A percentile compares a stretch with the other conserved stretches of the same genome.
Conservation (phyloP, 2,113 vertebrate species). For the Neolamprologus falcicula region DNA sequence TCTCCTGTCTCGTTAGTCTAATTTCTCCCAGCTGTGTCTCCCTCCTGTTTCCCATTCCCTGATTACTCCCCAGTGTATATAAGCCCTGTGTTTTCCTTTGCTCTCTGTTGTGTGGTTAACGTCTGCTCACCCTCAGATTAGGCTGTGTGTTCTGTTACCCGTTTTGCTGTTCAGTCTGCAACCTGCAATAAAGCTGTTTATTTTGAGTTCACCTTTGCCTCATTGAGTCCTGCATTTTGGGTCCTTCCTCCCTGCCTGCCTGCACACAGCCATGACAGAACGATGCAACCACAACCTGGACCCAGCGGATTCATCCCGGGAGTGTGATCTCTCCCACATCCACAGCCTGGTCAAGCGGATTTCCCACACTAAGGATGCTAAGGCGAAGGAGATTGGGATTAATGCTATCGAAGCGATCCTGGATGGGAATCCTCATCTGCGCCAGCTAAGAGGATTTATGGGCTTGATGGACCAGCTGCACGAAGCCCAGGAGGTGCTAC, state of each 20-base stretch:
- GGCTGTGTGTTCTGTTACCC: rapidly evolving
- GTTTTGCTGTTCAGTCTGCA: not conserved
- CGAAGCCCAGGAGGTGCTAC: not conserved
- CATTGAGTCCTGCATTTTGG: too few relatives aligned
- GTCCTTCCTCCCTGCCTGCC: too few relatives aligned
- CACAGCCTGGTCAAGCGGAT: too few relatives aligned
- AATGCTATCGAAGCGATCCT: not conserved
- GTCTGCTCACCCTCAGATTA: not conserved
- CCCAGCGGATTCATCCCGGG: too few relatives aligned
- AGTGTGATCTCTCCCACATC: too few relatives aligned
- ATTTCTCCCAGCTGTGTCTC: not conserved
- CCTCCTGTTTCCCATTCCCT: not conserved
- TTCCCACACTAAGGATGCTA: not conserved
- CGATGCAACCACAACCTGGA: too few relatives aligned
- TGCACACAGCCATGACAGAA: too few relatives aligned
- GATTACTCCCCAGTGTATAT: not conserved
- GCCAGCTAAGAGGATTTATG: not conserved
- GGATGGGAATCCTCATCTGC: not conserved
- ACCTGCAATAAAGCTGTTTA: too few relatives aligned
- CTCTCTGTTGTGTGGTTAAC: rapidly evolving
- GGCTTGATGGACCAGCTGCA: not conserved
- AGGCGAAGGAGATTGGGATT: not conserved
- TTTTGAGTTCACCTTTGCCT: too few relatives aligned
- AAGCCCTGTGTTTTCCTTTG: not conserved
- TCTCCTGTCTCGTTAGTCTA: not conserved